phyloP scores from a whole-genome alignment of 2,888 invertebrate genomes.

The Endotricha flammealis region DNA sequence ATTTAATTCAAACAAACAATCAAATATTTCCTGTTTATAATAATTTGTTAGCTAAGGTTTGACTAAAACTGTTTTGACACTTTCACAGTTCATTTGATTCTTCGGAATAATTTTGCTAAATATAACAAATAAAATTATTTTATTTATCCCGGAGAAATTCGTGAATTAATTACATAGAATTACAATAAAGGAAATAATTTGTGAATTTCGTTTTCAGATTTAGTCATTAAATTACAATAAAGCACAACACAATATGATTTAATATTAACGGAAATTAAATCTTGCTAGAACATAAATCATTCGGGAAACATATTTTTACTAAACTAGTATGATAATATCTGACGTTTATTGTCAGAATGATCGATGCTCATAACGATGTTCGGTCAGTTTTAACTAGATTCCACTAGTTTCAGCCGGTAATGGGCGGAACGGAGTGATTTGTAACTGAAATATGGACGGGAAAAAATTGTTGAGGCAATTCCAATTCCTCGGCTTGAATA shows the following conservation, averaged over 20 bases:
- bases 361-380: constrained; percentile 26
- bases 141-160: too few relatives aligned
- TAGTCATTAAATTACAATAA: neutral
- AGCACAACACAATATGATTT: constrained; percentile 1
- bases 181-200: neutral
- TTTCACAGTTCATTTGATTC: too few relatives aligned
- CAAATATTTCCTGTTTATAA: too few relatives aligned
- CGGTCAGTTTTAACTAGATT: neutral
- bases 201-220: neutral
- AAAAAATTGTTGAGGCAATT: constrained; percentile 32
- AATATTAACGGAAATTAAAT: constrained; percentile 3
- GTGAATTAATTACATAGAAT: too few relatives aligned
- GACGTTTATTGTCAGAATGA: constrained; percentile 32
- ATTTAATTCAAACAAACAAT: too few relatives aligned
- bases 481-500: constrained; percentile 47
- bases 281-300: constrained; percentile 21
- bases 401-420: neutral
- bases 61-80: too few relatives aligned
- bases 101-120: too few relatives aligned
- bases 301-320: constrained; percentile 22
- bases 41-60: too few relatives aligned
- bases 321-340: constrained; percentile 25
- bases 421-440: neutral
- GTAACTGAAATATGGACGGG: constrained; percentile 23
- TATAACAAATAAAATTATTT: too few relatives aligned